Percentiles rank a stretch among this genome's conserved stretches.
Evolutionary conservation across 2,797 vertebrate species (phyloP).

Genomic region (Gobionotothen gibberifrons): DNA sequence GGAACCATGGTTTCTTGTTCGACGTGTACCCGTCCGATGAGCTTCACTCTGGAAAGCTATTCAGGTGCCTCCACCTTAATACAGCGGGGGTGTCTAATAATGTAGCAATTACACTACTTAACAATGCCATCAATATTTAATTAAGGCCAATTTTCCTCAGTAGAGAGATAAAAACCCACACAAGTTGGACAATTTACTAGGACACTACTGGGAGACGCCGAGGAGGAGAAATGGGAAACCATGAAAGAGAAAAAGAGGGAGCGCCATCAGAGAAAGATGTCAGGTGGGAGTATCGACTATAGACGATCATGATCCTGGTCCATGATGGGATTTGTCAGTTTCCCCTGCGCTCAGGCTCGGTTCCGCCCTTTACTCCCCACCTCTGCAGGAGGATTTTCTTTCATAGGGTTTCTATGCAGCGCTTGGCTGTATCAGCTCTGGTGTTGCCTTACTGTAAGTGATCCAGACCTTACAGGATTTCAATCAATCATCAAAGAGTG

Average conservation of each 20-base stretch:
- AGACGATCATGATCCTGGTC: slow-evolving; percentile 56
- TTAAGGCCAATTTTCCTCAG: slow-evolving; percentile 62
- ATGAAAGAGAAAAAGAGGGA: neutral
- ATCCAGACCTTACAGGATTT: slow-evolving; percentile 78
- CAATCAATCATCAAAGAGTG: slow-evolving; percentile 83
- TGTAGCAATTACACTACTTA: slow-evolving; percentile 55
- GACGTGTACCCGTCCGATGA: slow-evolving; percentile 4
- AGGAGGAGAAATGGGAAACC: slow-evolving; percentile 29
- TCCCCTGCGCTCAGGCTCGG: slow-evolving; percentile 35
- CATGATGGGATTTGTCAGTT: slow-evolving; percentile 75
- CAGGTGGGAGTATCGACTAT: slow-evolving; percentile 60
- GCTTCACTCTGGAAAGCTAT: slow-evolving; percentile 9
- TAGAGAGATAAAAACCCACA: slow-evolving; percentile 51
- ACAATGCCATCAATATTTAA: slow-evolving; percentile 64
- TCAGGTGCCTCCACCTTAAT: slow-evolving; percentile 40
- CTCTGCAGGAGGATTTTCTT: slow-evolving; percentile 71
- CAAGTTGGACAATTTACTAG: slow-evolving; percentile 60
- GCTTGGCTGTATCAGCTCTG: slow-evolving; percentile 71
- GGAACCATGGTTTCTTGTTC: neutral
- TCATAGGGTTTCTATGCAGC: slow-evolving; percentile 64
- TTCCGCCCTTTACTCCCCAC: slow-evolving; percentile 60
- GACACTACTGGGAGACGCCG: slow-evolving; percentile 53
- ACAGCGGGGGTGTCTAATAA: slow-evolving; percentile 44
- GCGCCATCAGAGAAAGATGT: slow-evolving; percentile 42
- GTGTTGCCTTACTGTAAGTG: slow-evolving; percentile 82